phyloP scores from a whole-genome alignment of 53 echinoderm and acorn worm species.

The Luidia sarsii region DNA sequence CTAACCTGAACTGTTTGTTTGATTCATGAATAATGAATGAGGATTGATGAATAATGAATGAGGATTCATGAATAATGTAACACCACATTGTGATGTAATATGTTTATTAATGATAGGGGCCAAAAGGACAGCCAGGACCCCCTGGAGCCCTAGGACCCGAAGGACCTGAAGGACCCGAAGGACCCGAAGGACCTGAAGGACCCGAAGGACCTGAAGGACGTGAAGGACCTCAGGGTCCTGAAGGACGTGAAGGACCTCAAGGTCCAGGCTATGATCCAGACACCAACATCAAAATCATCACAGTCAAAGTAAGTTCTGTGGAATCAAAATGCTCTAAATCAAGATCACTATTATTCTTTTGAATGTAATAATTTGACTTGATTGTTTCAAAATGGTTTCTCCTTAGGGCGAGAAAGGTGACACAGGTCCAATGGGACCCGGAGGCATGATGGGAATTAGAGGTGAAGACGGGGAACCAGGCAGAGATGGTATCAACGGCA shows the following conservation, averaged over 20 bases:
- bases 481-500: constrained; percentile 20
- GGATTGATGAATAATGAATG: no score
- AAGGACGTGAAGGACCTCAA: constrained; percentile 29
- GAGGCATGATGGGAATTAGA: constrained; percentile 10
- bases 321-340: no score
- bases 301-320: constrained; percentile 8
- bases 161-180: constrained; percentile 37
- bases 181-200: constrained; percentile 47
- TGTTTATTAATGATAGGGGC: neutral
- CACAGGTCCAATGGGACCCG: constrained; percentile 32
- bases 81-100: no score
- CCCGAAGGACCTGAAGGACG: constrained; percentile 40
- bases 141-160: constrained; percentile 9
- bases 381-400: neutral
- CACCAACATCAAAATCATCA: constrained; percentile 7
- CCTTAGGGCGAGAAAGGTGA: constrained; percentile 57
- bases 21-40: no score
- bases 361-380: neutral
- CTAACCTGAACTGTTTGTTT: no score
- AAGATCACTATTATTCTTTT: no score
- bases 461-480: constrained; percentile 63
- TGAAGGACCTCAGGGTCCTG: constrained; percentile 24
- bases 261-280: constrained; percentile 26
- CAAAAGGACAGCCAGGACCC: neutral
- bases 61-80: no score